Evolutionary conservation across 2,797 vertebrate genomes (phyloP), one percentile per base, ranked within the genome.

Genomic region (Sebastiscus albofasciatus): DNA sequence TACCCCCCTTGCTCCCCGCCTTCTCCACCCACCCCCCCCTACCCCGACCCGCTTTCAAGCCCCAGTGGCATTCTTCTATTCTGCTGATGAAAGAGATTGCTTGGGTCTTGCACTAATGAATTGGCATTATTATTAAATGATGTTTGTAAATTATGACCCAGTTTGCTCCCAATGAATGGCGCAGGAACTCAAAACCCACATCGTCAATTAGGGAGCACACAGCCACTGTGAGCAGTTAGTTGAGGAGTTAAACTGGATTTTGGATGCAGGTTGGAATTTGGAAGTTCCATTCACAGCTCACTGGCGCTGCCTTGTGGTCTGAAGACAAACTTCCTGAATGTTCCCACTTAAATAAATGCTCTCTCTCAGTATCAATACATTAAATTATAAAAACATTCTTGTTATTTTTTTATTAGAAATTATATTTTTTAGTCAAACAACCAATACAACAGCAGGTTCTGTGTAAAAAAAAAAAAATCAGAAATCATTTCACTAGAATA

Each of bases 101-200:
- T 89, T 84, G 83, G 89, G 86, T 91, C 88, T 94, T 93, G 92
- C 87, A 80, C 93, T 94, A 95, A 94, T 94, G 93, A 95, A 94
- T 94, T 91, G 87, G 77, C 92, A 94, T 95, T 94, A 95, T 95
- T 94, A 95, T 95, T 95, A 95, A 94, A 95, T 94, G 92, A 94
- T 95, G 94, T 94, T 95, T 90, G 90, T 93, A 91, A 92, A 94
- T 93, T 73, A 93, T 94, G 94, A 94, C 93, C 94, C 82, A 94
- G 90, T 95, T 95, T 93, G 87, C 90, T 88, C 86, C 87, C 84
- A 52, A 20, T 87, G 92, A 88, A 89, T 79, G 79, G 73, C 13
- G 65, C 80, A 83, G 66, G 72, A 91, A 87, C 84, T 84, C 75
- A 80, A 93, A 92, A 91, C 77, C 83, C 81, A 87, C 90, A 90